Percentiles rank a stretch among this genome's conserved stretches.
Conservation (phyloP, 2,797 vertebrate species). For the Pitangus sulphuratus region DNA sequence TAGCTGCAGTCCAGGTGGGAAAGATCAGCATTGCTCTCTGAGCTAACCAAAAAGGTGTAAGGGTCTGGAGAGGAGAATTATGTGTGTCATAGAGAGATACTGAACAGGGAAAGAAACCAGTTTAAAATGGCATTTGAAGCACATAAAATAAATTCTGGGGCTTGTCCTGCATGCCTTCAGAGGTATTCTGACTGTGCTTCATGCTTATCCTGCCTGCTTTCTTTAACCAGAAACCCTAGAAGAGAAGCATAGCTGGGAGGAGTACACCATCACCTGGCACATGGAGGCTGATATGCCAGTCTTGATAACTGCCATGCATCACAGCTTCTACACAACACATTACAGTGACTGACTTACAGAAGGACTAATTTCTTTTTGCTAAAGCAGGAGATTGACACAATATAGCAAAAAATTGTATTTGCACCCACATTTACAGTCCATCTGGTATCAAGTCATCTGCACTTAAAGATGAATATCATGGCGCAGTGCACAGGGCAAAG, state of each 20-base stretch:
- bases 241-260: neutral
- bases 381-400: neutral
- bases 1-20: slow-evolving; percentile 28
- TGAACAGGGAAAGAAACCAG: neutral
- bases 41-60: neutral
- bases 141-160: neutral
- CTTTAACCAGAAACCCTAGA: neutral
- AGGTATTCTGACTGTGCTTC: neutral
- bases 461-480: neutral
- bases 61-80: neutral
- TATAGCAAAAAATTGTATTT: neutral
- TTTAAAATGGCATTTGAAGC: neutral
- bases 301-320: neutral
- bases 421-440: neutral
- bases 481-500: neutral
- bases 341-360: neutral
- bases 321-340: neutral
- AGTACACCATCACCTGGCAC: neutral
- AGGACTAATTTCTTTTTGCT: neutral
- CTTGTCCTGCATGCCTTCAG: neutral
- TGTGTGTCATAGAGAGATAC: neutral
- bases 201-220: neutral
- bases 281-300: neutral
- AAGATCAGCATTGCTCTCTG: neutral
- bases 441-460: neutral